These are phyloP conservation scores for Thalassoma bifasciatum DNA, from an alignment of 2,113 vertebrate genomes.

Conservation along the genomic window DNA sequence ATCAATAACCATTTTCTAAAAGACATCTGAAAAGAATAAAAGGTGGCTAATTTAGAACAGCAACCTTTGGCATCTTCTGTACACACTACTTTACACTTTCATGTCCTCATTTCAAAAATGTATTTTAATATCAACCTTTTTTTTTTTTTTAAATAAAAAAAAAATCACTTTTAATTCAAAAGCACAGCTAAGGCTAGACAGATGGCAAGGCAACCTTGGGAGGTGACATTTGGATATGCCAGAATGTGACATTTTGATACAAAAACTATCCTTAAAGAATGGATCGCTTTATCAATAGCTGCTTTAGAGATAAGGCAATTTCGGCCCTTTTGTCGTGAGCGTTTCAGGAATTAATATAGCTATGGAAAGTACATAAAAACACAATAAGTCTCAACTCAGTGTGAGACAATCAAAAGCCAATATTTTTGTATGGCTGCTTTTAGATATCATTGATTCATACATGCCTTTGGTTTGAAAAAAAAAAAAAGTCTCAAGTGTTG, in stretches of 20 bases:
- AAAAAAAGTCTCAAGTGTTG: conserved; percentile 12
- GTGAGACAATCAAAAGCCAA: conserved; percentile 30
- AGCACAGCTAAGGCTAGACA: conserved; percentile 63
- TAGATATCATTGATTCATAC: conserved; percentile 36
- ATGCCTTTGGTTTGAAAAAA: conserved; percentile 25
- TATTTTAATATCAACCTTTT: conserved; percentile 41
- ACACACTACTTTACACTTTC: conserved; percentile 23
- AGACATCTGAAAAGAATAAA: conserved; percentile 48
- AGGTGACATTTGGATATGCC: conserved; percentile 84
- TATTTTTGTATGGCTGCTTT: conserved; percentile 25
- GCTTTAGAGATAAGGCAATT: conserved; percentile 69
- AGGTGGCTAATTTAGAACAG: conserved; percentile 46
- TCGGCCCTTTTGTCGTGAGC: conserved; percentile 56
- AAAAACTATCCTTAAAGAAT: conserved; percentile 81
- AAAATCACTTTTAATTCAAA: conserved; percentile 69
- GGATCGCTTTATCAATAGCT: conserved; percentile 71
- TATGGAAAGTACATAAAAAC: conserved; percentile 21
- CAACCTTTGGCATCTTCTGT: conserved; percentile 48
- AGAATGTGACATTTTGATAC: conserved; percentile 82
- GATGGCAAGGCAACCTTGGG: conserved; percentile 76
- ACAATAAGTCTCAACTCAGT: conserved; percentile 44
- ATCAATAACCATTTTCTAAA: conserved; percentile 73
- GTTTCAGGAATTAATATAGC: conserved; percentile 45
- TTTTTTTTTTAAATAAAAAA: neutral
- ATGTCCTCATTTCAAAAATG: conserved; percentile 24